Conservation (phyloP, 2,113 vertebrate species). For the Sinocyclocheilus anshuiensis region DNA sequence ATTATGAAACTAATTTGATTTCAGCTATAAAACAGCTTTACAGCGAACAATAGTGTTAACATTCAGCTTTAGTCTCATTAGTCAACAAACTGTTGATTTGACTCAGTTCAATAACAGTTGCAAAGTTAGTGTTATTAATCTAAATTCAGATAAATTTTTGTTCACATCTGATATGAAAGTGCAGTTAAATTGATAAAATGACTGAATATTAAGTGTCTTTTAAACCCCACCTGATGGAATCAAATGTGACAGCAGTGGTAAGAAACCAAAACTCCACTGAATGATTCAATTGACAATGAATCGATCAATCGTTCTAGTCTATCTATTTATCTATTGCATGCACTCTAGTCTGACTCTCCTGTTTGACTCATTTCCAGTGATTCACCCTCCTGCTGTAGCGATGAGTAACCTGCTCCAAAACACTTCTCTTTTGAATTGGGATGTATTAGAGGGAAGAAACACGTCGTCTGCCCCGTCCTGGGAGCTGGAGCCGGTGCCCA, state of each 20-base stretch:
- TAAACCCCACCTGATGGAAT: no score
- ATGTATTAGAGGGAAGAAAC: constrained; percentile 64
- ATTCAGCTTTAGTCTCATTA: no score
- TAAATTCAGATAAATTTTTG: not conserved
- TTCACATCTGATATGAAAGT: not conserved
- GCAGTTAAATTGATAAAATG: not conserved
- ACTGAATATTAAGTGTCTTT: not conserved
- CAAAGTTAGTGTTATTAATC: no score
- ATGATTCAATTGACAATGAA: no score
- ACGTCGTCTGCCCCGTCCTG: constrained; percentile 48
- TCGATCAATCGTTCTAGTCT: no score
- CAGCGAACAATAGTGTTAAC: not conserved
- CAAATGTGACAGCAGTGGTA: no score
- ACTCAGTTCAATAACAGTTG: no score
- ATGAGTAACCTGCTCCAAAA: constrained; percentile 65
- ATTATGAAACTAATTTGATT: not conserved
- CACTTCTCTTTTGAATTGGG: constrained; percentile 48
- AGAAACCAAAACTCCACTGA: no score
- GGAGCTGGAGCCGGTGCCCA: not conserved
- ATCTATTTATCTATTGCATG: no score
- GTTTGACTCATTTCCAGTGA: constrained; percentile 70
- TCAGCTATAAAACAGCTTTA: not conserved
- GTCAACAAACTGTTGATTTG: no score
- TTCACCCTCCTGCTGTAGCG: constrained; percentile 74
- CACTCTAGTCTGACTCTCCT: constrained; percentile 34